Base-by-base conservation (phyloP, 2,888 invertebrate species). In the Thelaira solivaga region DNA sequence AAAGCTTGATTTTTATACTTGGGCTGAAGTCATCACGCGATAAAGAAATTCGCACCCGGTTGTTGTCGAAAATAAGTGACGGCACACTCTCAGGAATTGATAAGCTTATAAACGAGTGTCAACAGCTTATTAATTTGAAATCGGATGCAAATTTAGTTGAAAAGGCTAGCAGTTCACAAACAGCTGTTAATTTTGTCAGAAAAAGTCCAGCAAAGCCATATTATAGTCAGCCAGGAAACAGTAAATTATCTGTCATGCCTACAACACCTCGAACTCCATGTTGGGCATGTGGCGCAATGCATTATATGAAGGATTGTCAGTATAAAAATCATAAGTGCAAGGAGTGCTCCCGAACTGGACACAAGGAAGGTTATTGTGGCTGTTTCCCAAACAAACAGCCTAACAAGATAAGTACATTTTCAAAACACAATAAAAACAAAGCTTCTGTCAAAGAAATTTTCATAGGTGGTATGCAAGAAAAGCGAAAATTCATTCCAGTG, bases 311-410 rank as follows among this genome's bases (percentile, higher is more conserved):
- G 10, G 41, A 71, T 24, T 71, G 53, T 16, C 43, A 41, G 8
- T 71, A 39, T 41, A 41, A 26, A 22, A 49, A 26, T 22, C 53
- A 71, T 20, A 62, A 43, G 31, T 71, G 53, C 41, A 47, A 31
- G 53, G 18, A 31, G n/a, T n/a, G n/a, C n/a, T n/a, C n/a, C n/a
- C n/a, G n/a, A n/a, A n/a, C 43, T 29, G 62, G 62, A 90, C 51
- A 92, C 91, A 83, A 90, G 94, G 73, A 80, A 13, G 76, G 76
- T 11, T 76, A 74, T 36, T 80, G 61, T 69, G 49, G 41, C n/a
- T 80, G 68, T 20, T 80, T 72, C 26, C 26, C 26, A 26, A 26
- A n/a, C n/a, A n/a, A n/a, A n/a, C n/a, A n/a, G n/a, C n/a, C n/a
- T n/a, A n/a, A n/a, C n/a, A n/a, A n/a, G n/a, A n/a, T n/a, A n/a